A percentile compares a stretch with the other conserved stretches of the same genome.
phyloP scores from a whole-genome alignment of 2,797 vertebrate species.

The Acridotheres tristis region DNA sequence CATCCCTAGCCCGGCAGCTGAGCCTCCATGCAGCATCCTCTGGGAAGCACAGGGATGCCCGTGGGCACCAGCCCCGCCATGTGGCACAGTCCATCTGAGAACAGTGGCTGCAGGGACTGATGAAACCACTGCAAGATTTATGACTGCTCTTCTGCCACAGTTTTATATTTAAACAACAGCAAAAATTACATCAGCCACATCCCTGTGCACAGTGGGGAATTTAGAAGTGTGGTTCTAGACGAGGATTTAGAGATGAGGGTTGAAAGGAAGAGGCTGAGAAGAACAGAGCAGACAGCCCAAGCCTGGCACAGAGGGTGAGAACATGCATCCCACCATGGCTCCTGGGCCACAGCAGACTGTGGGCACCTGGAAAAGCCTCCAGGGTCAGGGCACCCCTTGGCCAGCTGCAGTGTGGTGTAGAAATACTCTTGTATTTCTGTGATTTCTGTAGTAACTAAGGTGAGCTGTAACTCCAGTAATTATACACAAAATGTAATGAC shows the following conservation, averaged over 20 bases:
- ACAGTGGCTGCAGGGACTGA: fast-evolving
- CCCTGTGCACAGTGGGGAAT: fast-evolving
- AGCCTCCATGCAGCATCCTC: background rate
- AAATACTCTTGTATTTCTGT: background rate
- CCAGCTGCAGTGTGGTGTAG: fast-evolving
- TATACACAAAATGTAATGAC: background rate
- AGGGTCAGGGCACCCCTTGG: fast-evolving
- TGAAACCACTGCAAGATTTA: too few species aligned
- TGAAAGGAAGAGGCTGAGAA: background rate
- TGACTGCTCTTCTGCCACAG: fast-evolving
- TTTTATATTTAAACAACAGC: background rate
- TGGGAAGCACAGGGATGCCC: background rate
- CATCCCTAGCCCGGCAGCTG: too few species aligned
- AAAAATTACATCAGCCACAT: background rate
- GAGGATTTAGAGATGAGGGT: background rate
- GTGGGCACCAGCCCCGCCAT: fast-evolving
- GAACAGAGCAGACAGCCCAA: fast-evolving
- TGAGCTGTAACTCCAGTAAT: background rate
- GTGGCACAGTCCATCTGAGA: fast-evolving
- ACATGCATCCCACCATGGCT: fast-evolving
- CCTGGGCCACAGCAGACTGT: background rate
- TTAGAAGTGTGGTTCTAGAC: background rate
- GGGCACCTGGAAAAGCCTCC: too few species aligned
- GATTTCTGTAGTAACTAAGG: background rate
- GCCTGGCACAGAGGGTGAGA: fast-evolving